phyloP scores from a whole-genome alignment of 2,797 vertebrate genomes.

The Pampus argenteus region DNA sequence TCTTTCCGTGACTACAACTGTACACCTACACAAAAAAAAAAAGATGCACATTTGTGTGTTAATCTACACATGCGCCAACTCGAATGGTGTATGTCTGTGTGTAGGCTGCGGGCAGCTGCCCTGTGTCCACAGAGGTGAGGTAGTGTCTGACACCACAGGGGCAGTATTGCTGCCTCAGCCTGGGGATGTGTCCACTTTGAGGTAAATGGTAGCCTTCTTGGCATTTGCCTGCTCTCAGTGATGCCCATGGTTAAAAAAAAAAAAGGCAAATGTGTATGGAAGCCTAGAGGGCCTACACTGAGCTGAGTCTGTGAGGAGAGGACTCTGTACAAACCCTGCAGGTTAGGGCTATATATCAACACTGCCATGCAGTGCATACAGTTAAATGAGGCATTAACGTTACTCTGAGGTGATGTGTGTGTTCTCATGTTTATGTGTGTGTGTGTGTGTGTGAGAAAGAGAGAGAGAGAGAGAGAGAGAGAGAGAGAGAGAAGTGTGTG shows the following conservation, averaged over 20 bases:
- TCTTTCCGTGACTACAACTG: constrained; percentile 59
- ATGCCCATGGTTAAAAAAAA: constrained; percentile 58
- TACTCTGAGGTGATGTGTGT: constrained; percentile 84
- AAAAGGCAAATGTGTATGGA: constrained; percentile 79
- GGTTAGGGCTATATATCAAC: constrained; percentile 72
- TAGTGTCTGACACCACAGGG: constrained; percentile 87
- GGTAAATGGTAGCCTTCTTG: constrained; percentile 85
- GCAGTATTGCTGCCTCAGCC: constrained; percentile 82
- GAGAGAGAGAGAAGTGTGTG: constrained; percentile 15
- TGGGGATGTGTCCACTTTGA: constrained; percentile 85
- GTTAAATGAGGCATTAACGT: constrained; percentile 87
- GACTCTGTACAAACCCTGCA: constrained; percentile 78
- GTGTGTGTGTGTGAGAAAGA: constrained; percentile 32
- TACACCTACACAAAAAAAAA: constrained; percentile 54
- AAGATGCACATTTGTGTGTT: constrained; percentile 60
- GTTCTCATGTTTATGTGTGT: constrained; percentile 62
- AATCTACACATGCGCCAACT: constrained; percentile 53
- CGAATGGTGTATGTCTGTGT: constrained; percentile 68
- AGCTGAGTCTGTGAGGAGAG: constrained; percentile 71
- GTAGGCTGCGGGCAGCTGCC: constrained; percentile 85
- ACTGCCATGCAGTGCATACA: constrained; percentile 78
- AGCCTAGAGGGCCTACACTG: constrained; percentile 78
- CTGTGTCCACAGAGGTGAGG: constrained; percentile 89
- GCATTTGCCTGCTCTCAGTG: constrained; percentile 80
- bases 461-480: constrained; percentile 19